Conservation (phyloP, 1,140 invertebrate species). For the Drepana arcuata region DNA sequence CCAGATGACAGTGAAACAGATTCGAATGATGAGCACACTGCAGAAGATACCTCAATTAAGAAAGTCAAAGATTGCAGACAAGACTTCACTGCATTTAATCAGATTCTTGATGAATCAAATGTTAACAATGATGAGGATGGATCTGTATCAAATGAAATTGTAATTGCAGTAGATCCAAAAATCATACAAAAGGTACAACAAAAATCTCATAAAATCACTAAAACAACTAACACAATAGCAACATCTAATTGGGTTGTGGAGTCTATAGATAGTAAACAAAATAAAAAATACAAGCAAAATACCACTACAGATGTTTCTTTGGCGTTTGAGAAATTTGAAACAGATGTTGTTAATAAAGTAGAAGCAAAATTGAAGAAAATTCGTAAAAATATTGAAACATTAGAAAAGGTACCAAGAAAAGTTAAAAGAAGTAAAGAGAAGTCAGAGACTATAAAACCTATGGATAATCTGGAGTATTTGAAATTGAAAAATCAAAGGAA, state of each 20-base stretch:
- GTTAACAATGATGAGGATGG: too few relatives aligned
- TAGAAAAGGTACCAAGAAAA: slow-evolving; percentile 24
- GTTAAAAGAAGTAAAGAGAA: slow-evolving; percentile 15
- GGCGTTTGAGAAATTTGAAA: slow-evolving; percentile 74
- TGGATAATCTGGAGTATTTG: slow-evolving; percentile 70
- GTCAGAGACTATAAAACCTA: slow-evolving; percentile 24
- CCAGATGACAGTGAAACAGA: slow-evolving; percentile 42
- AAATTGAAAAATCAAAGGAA: slow-evolving; percentile 70
- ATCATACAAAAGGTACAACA: neutral
- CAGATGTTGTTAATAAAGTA: slow-evolving; percentile 70
- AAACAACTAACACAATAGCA: slow-evolving; percentile 28
- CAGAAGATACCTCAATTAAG: slow-evolving; percentile 4
- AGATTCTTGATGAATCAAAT: too few relatives aligned
- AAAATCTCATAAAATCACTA: slow-evolving; percentile 4
- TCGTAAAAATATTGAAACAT: slow-evolving; percentile 37
- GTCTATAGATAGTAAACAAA: slow-evolving; percentile 16
- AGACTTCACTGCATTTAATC: too few relatives aligned
- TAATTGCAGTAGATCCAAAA: neutral
- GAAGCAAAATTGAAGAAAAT: slow-evolving; percentile 67
- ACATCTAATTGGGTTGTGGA: slow-evolving; percentile 70
- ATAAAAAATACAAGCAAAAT: slow-evolving; percentile 17
- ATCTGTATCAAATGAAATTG: too few relatives aligned
- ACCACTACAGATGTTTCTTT: slow-evolving; percentile 53
- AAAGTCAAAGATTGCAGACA: slow-evolving; percentile 6
- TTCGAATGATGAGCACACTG: slow-evolving; percentile 28